Evolutionary conservation across 2,113 vertebrate species (phyloP), one percentile per base, ranked within the genome.

Genomic region (Stictonetta naevosa): DNA sequence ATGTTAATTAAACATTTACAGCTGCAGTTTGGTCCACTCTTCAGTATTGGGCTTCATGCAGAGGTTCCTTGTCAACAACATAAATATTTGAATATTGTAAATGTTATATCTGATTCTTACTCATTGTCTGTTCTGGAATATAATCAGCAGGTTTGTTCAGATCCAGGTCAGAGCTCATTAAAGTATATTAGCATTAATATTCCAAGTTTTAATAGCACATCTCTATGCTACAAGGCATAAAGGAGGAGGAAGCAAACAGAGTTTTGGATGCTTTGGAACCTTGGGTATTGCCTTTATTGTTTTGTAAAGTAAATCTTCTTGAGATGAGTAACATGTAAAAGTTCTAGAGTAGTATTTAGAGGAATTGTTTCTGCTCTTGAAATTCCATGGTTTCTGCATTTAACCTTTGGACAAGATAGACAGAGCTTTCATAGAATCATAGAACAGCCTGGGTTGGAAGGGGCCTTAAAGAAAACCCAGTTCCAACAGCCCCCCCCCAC

Each of bases 41-140:
- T 68, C 83, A 66, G n/a, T 67, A 68, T 4, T 48, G 42, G 83
- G n/a, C 33, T 75, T 81, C 77, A 79, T 28, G 33, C 33, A 63
- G 42, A 68, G 4, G 29, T 46, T 75, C 74, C 71, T 91, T 64
- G 58, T 31, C 40, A 84, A 52, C 13, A 56, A 4, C 0, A 1
- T 67, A 77, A 95, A 91, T 87, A 75, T 87, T 78, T 89, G 25
- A 91, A 62, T 66, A 79, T 34, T 50, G 21, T 53, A 81, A 92
- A 67, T 34, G 16, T 38, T 76, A 25, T 23, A 44, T 91, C 75
- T 72, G 42, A 90, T 76, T 87, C 84, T 87, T 44, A 62, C 11
- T 69, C 52, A 7, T 79, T 93, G 38, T 29, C 60, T 78, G 4
- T 66, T 56, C 42, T 60, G 34, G 15, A 33, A 48, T 64, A 60